Base-by-base conservation (phyloP, 2,113 vertebrate species). In the Andinoacara biseriatus region DNA sequence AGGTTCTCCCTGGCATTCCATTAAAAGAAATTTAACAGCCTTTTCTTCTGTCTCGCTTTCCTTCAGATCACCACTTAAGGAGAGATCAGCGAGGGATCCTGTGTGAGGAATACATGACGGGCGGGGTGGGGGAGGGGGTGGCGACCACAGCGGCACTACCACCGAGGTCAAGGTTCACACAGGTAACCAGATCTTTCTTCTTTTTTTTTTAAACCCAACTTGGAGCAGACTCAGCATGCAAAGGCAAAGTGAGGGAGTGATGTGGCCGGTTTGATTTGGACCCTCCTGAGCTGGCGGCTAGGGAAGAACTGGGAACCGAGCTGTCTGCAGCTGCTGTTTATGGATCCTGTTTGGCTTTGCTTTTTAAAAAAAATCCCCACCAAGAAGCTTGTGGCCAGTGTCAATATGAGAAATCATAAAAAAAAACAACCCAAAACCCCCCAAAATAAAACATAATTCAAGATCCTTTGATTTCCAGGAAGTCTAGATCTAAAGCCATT, bases 21-120 rank as follows among this genome's bases (percentile, higher is more conserved):
- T 92, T 91, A 85, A 90, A 90, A 87, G 56, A 89, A 89, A 87
- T 84, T 72, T 92, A 91, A 89, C 90, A 76, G 63, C 58, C 83
- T 78, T 86, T 81, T 84, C 69, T 86, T 86, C 74, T 84, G 59
- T 86, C 83, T 89, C 60, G 69, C 67, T 83, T 87, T 62, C 77
- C 83, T 77, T 89, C 88, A 94, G 93, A 93, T 88, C 84, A 80
- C 78, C 58, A 80, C 84, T 92, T 82, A 78, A 87, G 85, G 69
- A 80, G 90, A 84, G 86, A 74, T 90, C 87, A 85, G 89, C 26
- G 65, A 87, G 85, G 82, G 91, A 87, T 80, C 76, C 72, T 69
- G 90, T 67, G 83, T 85, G 89, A 94, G 90, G 94, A 95, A 94
- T 95, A 95, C 94, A 95, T 96, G 95, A 95, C 92, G 94, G 92